phyloP scores from a whole-genome alignment of 2,797 vertebrate species.

The Pteronotus mesoamericanus region DNA sequence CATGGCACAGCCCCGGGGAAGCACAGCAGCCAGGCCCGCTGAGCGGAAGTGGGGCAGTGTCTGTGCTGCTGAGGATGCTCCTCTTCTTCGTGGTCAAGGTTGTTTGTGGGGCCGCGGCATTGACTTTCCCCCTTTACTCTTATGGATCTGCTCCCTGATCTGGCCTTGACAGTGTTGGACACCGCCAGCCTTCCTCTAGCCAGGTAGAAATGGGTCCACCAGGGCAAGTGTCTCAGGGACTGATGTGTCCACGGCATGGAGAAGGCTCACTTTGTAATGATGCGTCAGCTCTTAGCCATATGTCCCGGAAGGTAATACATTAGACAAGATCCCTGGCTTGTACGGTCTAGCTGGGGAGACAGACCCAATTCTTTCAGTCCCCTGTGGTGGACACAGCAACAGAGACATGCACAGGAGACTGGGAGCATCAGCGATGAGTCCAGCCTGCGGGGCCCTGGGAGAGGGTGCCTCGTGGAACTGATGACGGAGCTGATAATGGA shows the following conservation, averaged over 20 bases:
- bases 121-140: background rate
- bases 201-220: too few relatives aligned
- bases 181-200: background rate
- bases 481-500: background rate
- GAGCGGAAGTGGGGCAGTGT: background rate
- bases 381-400: background rate
- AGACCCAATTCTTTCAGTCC: background rate
- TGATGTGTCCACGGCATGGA: too few relatives aligned
- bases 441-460: too few relatives aligned
- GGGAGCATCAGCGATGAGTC: fast-evolving
- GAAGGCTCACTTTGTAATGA: background rate
- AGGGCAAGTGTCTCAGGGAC: background rate
- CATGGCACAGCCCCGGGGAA: fast-evolving
- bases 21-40: fast-evolving
- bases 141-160: background rate
- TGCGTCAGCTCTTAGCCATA: background rate
- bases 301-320: background rate
- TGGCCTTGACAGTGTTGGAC: fast-evolving
- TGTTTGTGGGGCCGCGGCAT: fast-evolving
- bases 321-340: background rate
- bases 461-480: fast-evolving
- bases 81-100: background rate
- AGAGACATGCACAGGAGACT: background rate
- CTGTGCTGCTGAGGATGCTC: too few relatives aligned
- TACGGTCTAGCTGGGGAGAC: background rate